A percentile compares a stretch with the other conserved stretches of the same genome.
Conservation (phyloP, 2,113 vertebrate species). For the Anser brachyrhynchus region DNA sequence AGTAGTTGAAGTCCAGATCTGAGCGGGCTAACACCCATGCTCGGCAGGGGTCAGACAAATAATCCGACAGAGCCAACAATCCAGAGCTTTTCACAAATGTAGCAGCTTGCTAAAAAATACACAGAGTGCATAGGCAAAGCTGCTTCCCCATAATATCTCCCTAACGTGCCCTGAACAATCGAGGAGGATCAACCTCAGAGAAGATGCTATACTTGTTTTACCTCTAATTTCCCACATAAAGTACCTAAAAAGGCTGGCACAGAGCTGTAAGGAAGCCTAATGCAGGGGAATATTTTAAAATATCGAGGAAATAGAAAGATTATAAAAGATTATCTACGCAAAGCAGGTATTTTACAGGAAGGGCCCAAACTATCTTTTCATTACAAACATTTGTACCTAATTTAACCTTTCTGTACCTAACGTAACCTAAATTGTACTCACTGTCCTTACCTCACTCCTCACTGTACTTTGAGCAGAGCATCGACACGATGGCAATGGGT, state of each 20-base stretch:
- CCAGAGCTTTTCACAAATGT: no score
- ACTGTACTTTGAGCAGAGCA: constrained; percentile 22
- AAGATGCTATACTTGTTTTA: not conserved
- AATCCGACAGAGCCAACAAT: not conserved
- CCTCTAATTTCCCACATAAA: not conserved
- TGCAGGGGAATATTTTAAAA: not conserved
- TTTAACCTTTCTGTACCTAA: not conserved
- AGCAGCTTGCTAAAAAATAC: not conserved
- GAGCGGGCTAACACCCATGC: not conserved
- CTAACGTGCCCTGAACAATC: not conserved
- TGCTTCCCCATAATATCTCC: not conserved
- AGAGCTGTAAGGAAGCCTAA: not conserved
- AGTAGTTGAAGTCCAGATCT: not conserved
- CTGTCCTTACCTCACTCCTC: not conserved
- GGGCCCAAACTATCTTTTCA: not conserved
- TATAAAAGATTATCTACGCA: not conserved
- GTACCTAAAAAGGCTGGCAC: not conserved
- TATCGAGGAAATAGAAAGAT: not conserved
- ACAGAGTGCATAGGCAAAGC: not conserved
- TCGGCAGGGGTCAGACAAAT: not conserved
- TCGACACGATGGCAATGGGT: not conserved
- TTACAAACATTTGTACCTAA: not conserved
- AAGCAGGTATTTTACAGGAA: not conserved
- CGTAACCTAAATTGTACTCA: not conserved
- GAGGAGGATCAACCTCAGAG: not conserved